Evolutionary conservation across 2,888 invertebrate genomes (phyloP).

Genomic region (Megamerina dolium): DNA sequence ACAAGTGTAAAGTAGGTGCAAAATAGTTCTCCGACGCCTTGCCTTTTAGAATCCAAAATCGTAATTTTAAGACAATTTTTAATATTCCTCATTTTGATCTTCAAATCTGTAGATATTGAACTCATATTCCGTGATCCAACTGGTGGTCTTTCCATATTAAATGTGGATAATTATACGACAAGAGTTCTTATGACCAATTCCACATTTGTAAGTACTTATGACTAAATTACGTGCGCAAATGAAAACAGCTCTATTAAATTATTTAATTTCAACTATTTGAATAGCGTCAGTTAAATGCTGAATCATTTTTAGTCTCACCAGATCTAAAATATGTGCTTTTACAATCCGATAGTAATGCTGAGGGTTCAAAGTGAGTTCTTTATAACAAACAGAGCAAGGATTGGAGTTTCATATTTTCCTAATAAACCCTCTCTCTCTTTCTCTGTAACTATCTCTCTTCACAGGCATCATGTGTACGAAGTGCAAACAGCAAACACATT

Average conservation of each 20-base stretch:
- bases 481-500: constrained; percentile 58
- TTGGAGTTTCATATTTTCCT: too few species aligned
- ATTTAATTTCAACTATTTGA: constrained; percentile 8
- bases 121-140: constrained; percentile 70
- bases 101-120: constrained; percentile 72
- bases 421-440: too few species aligned
- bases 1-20: too few species aligned
- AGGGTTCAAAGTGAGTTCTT: constrained; percentile 38
- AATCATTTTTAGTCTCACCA: constrained; percentile 70
- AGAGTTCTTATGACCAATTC: constrained; percentile 72
- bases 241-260: background rate
- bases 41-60: too few species aligned
- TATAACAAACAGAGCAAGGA: too few species aligned
- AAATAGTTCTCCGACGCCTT: too few species aligned
- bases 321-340: constrained; percentile 73
- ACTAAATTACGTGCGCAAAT: background rate
- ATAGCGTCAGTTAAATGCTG: constrained; percentile 71
- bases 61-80: too few species aligned
- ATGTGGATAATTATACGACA: constrained; percentile 69
- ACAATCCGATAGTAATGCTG: constrained; percentile 57
- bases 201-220: constrained; percentile 65
- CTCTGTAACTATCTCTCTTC: too few species aligned
- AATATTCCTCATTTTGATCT: too few species aligned
- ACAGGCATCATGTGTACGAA: constrained; percentile 47
- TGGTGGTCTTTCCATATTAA: constrained; percentile 73